Evolutionary conservation across 2,797 vertebrate species (phyloP).

Genomic region (Scyliorhinus canicula): DNA sequence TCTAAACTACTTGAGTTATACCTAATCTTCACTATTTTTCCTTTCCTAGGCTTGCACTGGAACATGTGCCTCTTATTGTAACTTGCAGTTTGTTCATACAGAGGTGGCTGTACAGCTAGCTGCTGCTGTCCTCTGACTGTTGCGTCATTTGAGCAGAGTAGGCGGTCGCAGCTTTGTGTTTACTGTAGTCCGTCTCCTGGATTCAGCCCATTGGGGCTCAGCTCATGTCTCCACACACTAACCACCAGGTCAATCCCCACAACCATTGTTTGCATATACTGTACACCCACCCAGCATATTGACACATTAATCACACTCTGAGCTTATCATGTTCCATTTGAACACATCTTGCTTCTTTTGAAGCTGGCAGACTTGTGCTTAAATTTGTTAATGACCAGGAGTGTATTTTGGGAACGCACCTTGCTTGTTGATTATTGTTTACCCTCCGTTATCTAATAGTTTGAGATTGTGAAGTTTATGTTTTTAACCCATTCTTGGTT

Average conservation of each 20-base stretch:
- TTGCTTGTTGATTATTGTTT: neutral
- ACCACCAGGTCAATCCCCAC: neutral
- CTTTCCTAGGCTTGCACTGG: neutral
- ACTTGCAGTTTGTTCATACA: neutral
- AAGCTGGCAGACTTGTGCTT: neutral
- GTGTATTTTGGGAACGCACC: neutral
- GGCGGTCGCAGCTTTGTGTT: neutral
- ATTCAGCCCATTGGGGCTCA: neutral
- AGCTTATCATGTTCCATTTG: neutral
- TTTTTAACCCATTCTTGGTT: constrained; percentile 44
- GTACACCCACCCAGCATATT: too few species aligned
- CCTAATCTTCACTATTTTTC: neutral
- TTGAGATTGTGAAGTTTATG: constrained; percentile 55
- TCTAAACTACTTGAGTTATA: neutral
- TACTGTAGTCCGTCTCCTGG: neutral
- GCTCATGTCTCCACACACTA: neutral
- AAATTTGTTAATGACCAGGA: neutral
- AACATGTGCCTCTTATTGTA: neutral
- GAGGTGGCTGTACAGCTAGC: neutral
- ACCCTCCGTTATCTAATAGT: constrained; percentile 25
- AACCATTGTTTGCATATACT: neutral
- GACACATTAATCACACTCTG: neutral
- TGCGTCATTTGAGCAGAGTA: neutral
- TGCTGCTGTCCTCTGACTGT: neutral
- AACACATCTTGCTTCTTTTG: neutral